Conservation (phyloP, 2,113 vertebrate species). For the Ptyas mucosa region DNA sequence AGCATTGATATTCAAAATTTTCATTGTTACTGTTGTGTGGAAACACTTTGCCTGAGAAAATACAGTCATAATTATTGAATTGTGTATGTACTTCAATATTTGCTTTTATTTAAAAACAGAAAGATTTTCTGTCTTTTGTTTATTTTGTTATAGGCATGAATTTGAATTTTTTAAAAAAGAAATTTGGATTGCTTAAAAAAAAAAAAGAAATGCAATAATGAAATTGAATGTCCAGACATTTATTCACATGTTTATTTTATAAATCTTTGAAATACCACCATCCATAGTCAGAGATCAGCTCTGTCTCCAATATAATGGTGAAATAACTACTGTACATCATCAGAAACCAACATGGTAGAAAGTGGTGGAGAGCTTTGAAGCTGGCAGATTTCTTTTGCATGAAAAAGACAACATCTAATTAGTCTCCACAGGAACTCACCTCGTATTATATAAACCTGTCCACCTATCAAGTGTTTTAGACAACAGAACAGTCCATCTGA, state of each 20-base stretch:
- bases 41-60: slow-evolving; percentile 34
- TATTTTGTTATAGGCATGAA: slow-evolving; percentile 32
- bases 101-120: slow-evolving; percentile 35
- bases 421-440: slow-evolving; percentile 89
- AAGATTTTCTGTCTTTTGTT: neutral
- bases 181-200: slow-evolving; percentile 31
- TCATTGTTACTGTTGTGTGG: slow-evolving; percentile 12
- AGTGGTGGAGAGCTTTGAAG: slow-evolving; percentile 75
- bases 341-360: slow-evolving; percentile 69
- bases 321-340: slow-evolving; percentile 65
- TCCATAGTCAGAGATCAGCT: slow-evolving; percentile 78
- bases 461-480: slow-evolving; percentile 99
- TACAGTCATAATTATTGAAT: slow-evolving; percentile 44
- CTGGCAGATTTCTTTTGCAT: slow-evolving; percentile 81
- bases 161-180: slow-evolving; percentile 30
- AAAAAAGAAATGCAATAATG: slow-evolving; percentile 1
- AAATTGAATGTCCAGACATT: slow-evolving; percentile 8
- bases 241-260: slow-evolving; percentile 41
- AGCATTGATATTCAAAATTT: neutral
- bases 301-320: slow-evolving; percentile 56
- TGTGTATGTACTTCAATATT: slow-evolving; percentile 51
- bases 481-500: slow-evolving; percentile 99
- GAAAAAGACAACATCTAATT: slow-evolving; percentile 85
- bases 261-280: slow-evolving; percentile 67
- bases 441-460: slow-evolving; percentile 99